phyloP scores from a whole-genome alignment of 2,888 invertebrate species.

The Leptura quadrifasciata region DNA sequence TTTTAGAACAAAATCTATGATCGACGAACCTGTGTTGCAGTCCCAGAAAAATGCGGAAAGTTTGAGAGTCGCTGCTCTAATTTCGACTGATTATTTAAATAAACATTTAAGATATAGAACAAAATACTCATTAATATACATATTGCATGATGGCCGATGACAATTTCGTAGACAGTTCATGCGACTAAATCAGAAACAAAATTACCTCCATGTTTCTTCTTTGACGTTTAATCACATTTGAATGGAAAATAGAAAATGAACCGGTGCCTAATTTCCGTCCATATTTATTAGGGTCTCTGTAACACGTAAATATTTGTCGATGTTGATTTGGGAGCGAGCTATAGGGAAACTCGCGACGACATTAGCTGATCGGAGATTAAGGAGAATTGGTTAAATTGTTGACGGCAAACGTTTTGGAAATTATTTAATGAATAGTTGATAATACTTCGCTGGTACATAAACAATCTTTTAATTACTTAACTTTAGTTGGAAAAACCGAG shows the following conservation, averaged over 20 bases:
- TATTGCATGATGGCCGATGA: constrained; percentile 58
- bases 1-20: no score
- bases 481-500: no score
- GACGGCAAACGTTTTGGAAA: no score
- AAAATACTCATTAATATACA: constrained; percentile 56
- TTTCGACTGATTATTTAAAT: constrained; percentile 31
- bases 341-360: constrained; percentile 4
- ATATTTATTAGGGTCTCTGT: constrained; percentile 40
- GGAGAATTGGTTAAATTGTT: neutral
- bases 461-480: no score
- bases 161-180: constrained; percentile 47
- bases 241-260: constrained; percentile 45
- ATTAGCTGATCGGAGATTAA: neutral
- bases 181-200: constrained; percentile 53
- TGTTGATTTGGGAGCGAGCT: constrained; percentile 35
- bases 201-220: constrained; percentile 56
- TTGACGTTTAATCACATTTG: constrained; percentile 56
- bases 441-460: no score
- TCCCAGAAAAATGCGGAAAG: neutral
- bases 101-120: constrained; percentile 35
- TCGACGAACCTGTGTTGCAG: neutral
- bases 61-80: constrained; percentile 8
- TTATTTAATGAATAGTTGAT: no score
- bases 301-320: constrained; percentile 45
- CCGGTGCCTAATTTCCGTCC: constrained; percentile 28